phyloP scores from a whole-genome alignment of 2,113 vertebrate species.

The Psilopsiagon aurifrons region DNA sequence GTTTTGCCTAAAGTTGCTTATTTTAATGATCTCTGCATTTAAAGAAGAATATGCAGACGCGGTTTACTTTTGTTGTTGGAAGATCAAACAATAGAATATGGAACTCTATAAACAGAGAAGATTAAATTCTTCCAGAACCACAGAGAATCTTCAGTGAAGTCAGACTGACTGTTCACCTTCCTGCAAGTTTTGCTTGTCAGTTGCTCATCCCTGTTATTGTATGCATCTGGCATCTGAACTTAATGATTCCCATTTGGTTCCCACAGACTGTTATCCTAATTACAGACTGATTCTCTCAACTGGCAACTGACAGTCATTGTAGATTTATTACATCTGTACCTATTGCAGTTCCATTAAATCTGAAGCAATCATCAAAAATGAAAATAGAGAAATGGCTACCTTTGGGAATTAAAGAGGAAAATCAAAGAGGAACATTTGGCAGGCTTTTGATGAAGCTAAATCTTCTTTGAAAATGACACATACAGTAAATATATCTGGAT shows the following conservation, averaged over 20 bases:
- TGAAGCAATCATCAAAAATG: not conserved
- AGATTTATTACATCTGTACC: not conserved
- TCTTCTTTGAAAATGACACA: not conserved
- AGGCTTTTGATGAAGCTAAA: not conserved
- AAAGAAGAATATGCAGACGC: not conserved
- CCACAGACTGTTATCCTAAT: not conserved
- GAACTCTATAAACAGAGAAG: not conserved
- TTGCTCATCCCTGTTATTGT: not conserved
- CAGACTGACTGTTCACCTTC: not conserved
- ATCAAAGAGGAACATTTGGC: not conserved
- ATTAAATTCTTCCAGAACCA: not conserved
- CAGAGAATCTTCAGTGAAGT: not conserved
- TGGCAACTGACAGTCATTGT: not conserved
- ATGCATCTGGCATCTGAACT: not conserved
- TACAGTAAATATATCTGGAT: not conserved
- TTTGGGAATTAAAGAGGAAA: not conserved
- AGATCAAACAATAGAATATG: not conserved
- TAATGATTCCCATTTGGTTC: not conserved
- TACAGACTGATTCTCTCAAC: not conserved
- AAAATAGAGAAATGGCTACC: not conserved
- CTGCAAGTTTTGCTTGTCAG: not conserved
- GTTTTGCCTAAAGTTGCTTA: not conserved
- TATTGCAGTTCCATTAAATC: not conserved
- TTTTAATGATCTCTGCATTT: not conserved
- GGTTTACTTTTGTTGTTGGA: not conserved